These are phyloP conservation scores for Engraulis encrasicolus DNA, from an alignment of 2,113 vertebrate species.

Conservation along the genomic window DNA sequence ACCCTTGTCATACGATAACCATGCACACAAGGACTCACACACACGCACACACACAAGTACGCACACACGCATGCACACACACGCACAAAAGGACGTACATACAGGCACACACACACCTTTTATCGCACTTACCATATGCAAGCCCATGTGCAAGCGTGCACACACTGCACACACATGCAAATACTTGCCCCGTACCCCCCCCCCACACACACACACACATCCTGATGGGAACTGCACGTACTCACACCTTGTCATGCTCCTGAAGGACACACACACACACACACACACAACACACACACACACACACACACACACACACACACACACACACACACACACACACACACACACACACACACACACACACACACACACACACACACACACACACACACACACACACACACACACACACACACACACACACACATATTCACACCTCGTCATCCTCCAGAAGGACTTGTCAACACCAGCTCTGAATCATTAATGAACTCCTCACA, in stretches of 20 bases:
- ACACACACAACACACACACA: background rate
- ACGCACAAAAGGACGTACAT: constrained; percentile 24
- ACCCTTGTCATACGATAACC: background rate
- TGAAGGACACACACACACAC: constrained; percentile 53
- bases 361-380: background rate
- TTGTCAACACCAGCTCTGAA: constrained; percentile 60
- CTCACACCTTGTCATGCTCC: constrained; percentile 68
- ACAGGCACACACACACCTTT: background rate
- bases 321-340: background rate
- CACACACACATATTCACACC: constrained; percentile 58
- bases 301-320: background rate
- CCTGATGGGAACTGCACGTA: no score
- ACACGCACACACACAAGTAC: background rate
- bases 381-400: background rate
- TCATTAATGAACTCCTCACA: constrained; percentile 58
- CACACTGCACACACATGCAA: constrained; percentile 48
- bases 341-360: constrained; percentile 52
- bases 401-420: constrained; percentile 30
- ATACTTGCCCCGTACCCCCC: no score
- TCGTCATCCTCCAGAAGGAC: constrained; percentile 57
- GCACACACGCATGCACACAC: constrained; percentile 44
- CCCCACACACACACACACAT: background rate
- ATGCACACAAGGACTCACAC: background rate
- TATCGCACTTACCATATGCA: constrained; percentile 45
- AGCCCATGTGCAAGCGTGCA: background rate